Base-by-base conservation (phyloP, 1,140 invertebrate species). In the Papilio glaucus region DNA sequence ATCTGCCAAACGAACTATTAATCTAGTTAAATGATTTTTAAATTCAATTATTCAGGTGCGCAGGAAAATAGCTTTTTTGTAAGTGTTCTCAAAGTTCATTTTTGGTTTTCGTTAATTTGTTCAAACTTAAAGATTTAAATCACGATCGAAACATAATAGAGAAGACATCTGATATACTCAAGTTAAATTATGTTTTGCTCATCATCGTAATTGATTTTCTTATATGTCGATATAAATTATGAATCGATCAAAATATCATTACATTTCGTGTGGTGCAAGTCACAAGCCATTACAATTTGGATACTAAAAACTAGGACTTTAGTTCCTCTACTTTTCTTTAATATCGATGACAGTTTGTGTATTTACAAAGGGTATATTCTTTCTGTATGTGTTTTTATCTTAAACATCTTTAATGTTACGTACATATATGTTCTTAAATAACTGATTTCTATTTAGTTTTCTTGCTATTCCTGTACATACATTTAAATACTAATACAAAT, bases 161-260 rank as follows among this genome's bases (percentile, higher is more conserved):
- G 76, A 80, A 73, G 71, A 80, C 81, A 76, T 72, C 63, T 74
- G 79, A 81, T 81, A 78, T 53, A 73, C 78, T 61, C 72, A 72
- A 79, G 72, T 81, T 79, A 72, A 77, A 79, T 82, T 79, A 81
- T 81, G 82, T 84, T 84, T 83, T 79, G 79, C 78, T 84, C 83
- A 85, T 88, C 82, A 82, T 63, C 74, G 79, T 87, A 88, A 88
- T 86, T 87, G 85, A 90, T 88, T 84, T 89, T 79, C 80, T 77
- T 83, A 76, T 84, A 83, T 75, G 79, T 85, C 77, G 82, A 84
- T 86, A 88, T 86, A 77, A 83, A 85, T 85, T 83, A 85, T 81
- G 83, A 78, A 84, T 86, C 85, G 80, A 90, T 90, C 86, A 87
- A 87, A 87, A 85, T 88, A 86, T 83, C 81, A 81, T 83, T 85